Evolutionary conservation across 2,797 vertebrate species (phyloP).

Genomic region (Tapirus indicus): DNA sequence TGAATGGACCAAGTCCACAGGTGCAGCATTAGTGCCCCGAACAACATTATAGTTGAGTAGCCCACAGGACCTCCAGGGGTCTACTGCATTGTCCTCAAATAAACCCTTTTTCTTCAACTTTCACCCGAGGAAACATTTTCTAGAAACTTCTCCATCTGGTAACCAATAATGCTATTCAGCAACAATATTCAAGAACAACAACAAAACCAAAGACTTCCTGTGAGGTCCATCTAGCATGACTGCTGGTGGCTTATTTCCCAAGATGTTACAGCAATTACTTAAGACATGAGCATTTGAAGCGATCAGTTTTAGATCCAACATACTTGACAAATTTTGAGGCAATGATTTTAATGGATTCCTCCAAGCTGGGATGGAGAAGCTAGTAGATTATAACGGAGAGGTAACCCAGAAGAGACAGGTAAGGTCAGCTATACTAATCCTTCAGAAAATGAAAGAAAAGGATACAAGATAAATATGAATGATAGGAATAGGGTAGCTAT

Average conservation of each 20-base stretch:
- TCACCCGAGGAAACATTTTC: not conserved
- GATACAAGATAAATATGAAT: not conserved
- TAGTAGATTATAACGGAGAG: not conserved
- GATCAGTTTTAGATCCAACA: not conserved
- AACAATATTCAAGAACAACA: not conserved
- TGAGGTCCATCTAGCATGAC: not conserved
- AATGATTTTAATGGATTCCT: not conserved
- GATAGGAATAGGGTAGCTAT: not conserved
- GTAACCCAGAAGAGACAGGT: not conserved
- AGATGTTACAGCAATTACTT: not conserved
- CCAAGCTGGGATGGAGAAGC: not conserved
- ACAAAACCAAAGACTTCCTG: not conserved
- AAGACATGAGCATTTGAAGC: not conserved
- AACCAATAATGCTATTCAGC: not conserved
- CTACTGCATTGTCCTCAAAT: not conserved
- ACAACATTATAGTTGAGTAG: not conserved
- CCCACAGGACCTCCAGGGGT: not conserved
- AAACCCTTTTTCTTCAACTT: not conserved
- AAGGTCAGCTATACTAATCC: not conserved
- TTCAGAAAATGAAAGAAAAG: not conserved
- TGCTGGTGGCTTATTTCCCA: not conserved
- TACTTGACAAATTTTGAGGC: not conserved
- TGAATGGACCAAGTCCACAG: not conserved
- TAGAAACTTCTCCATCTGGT: not conserved
- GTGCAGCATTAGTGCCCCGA: accelerated